Conservation (phyloP, 2,888 invertebrate species). For the Elmis aenea region DNA sequence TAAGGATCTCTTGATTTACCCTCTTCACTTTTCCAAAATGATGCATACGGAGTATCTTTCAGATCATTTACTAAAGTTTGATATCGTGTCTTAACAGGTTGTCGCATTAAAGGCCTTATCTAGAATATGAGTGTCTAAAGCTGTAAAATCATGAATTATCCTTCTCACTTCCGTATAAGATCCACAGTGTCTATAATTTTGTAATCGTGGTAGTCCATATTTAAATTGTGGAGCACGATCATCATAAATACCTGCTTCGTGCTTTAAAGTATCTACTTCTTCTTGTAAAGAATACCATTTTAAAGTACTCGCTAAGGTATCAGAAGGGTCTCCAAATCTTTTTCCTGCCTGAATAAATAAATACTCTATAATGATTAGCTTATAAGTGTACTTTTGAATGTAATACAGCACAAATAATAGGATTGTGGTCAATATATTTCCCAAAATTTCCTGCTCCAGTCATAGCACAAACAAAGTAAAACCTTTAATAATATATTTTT, state of each 20-base stretch:
- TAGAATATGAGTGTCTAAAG: too few species aligned
- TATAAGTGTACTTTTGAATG: background rate
- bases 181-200: constrained; percentile 29
- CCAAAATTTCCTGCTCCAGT: constrained; percentile 35
- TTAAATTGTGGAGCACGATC: constrained; percentile 18
- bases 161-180: constrained; percentile 26
- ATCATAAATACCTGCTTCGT: constrained; percentile 27
- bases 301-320: constrained; percentile 30
- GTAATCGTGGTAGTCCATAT: constrained; percentile 25
- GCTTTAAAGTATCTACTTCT: constrained; percentile 35
- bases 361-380: too few species aligned
- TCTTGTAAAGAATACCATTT: constrained; percentile 33
- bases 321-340: constrained; percentile 25
- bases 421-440: constrained; percentile 36
- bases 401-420: constrained; percentile 27
- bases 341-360: constrained; percentile 37
- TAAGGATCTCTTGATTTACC: constrained; percentile 46
- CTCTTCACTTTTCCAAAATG: constrained; percentile 47
- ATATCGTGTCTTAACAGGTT: constrained; percentile 44
- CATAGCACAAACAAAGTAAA: too few species aligned
- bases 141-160: too few species aligned
- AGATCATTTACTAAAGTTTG: constrained; percentile 47
- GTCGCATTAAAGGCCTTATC: constrained; percentile 33
- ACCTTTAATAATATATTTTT: too few species aligned
- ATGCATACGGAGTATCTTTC: constrained; percentile 47